Evolutionary conservation across 1,140 invertebrate species (phyloP), one percentile per base, ranked within the genome.

Genomic region (Phthorimaea operculella): DNA sequence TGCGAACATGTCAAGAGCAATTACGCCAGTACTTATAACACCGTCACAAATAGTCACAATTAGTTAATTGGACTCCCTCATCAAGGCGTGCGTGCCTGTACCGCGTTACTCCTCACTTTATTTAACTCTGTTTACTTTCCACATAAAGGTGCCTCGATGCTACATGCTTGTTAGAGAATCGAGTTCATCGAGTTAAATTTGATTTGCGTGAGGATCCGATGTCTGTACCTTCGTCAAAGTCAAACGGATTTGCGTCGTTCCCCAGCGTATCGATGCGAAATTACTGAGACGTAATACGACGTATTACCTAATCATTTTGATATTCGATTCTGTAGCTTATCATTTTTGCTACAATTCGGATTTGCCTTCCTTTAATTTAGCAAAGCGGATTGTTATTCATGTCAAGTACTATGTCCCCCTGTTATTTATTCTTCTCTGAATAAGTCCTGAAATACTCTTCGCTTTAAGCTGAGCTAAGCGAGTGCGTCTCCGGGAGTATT

Each of bases 11-110:
- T 39, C 36, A 39, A n/a, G 10, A 12, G 36, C 36, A 12, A 39
- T 39, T 54, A 51, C 14, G 54, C 54, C 28, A 18, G 47, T 52
- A 56, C 51, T 59, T 54, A 49, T 59, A 48, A 55, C 47, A 47
- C 55, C 49, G 54, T 60, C 47, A 64, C 56, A 60, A 60, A 64
- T 58, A 64, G 47, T 54, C 59, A 64, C 62, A 70, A 70, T 70
- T 64, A 67, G 62, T 63, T 70, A 70, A 70, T 67, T 67, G 64
- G 44, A 47, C 44, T 47, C 44, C 44, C 44, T 47, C 44, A 47
- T 47, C 44, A 47, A 9, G 44, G 36, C 36, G 36, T 39, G 36
- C 36, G 55, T 58, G 54, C 52, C 51, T 51, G 15, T 16, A 1
- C 36, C 36, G 10, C 36, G 36, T 39, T 39, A 39, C 36, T 39